A percentile compares a stretch with the other conserved stretches of the same genome.
These are phyloP conservation scores for Drosophila affinis DNA, from an alignment of 2,888 invertebrate species.

Conservation along the genomic window DNA sequence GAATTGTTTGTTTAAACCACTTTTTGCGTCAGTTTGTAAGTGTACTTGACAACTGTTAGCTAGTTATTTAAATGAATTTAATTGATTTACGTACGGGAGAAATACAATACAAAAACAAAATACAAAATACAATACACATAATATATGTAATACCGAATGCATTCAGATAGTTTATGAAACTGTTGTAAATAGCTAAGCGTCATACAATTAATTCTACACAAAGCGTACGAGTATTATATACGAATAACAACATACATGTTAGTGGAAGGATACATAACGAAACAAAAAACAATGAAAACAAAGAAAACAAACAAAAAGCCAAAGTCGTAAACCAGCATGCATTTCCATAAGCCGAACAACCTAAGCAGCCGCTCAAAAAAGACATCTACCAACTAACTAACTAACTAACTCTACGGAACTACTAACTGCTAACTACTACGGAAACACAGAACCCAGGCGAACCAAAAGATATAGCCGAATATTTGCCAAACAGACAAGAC, in stretches of 20 bases:
- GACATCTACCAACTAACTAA: background rate
- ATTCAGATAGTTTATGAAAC: constrained; percentile 73
- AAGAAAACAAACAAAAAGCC: constrained; percentile 49
- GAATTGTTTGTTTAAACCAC: constrained; percentile 60
- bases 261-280: constrained; percentile 22
- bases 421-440: background rate
- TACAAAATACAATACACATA: constrained; percentile 24
- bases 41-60: constrained; percentile 70
- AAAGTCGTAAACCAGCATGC: constrained; percentile 78
- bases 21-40: constrained; percentile 58
- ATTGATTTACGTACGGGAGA: constrained; percentile 55
- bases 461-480: constrained; percentile 43
- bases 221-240: constrained; percentile 29
- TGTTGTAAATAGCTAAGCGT: constrained; percentile 72
- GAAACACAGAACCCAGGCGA: constrained; percentile 24
- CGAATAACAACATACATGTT: constrained; percentile 43
- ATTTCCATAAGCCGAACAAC: constrained; percentile 63
- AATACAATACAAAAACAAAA: constrained; percentile 27
- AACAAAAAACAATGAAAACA: constrained; percentile 7
- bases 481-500: constrained; percentile 44
- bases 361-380: constrained; percentile 34
- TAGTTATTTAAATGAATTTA: constrained; percentile 75
- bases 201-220: constrained; percentile 46
- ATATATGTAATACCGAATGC: constrained; percentile 31
- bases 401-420: background rate